Base-by-base conservation (phyloP, 2,113 vertebrate genomes). In the Tychaedon coryphoeus region DNA sequence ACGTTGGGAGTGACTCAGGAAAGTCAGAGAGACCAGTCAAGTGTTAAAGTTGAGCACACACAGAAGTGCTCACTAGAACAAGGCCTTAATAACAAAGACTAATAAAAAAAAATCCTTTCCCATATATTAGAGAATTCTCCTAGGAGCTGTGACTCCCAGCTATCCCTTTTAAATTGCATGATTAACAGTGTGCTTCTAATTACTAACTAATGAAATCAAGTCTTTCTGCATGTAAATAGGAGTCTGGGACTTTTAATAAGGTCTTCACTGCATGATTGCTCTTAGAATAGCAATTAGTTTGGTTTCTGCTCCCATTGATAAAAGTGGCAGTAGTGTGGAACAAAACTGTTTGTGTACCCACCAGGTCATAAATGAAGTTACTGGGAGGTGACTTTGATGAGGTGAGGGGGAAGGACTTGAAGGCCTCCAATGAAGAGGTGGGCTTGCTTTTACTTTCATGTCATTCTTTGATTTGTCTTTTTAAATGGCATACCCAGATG, bases 151-250 rank as follows among this genome's bases (percentile, higher is more conserved):
- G 74, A 76, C 45, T 86, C 66, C 69, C 54, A 84, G 62, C n/a
- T 70, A 67, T 45, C 40, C 60, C 22, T 72, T 79, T 78, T 38
- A 86, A 93, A 89, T 29, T 72, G 82, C 43, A 38, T 81, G 43
- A 61, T 92, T 91, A 93, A 61, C 54, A 76, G 87, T 45, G 80
- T 83, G 56, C 56, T 95, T 95, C 93, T 97, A 92, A 96, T 94
- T 90, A 91, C 50, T 84, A 84, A 19, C 87, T 92, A 95, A 97
- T 97, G 93, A 95, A 97, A 87, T 88, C 74, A 92, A 92, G 69
- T 53, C 73, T 90, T 82, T 61, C 66, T 22, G 9, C 87, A 84
- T 86, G 67, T 78, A 91, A 97, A 94, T 65, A 88, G 82, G 65
- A 93, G 47, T 90, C 60, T 51, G 45, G 40, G 91, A 88, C 84